Conservation (phyloP, 1,140 invertebrate species). For the Amphibalanus amphitrite region DNA sequence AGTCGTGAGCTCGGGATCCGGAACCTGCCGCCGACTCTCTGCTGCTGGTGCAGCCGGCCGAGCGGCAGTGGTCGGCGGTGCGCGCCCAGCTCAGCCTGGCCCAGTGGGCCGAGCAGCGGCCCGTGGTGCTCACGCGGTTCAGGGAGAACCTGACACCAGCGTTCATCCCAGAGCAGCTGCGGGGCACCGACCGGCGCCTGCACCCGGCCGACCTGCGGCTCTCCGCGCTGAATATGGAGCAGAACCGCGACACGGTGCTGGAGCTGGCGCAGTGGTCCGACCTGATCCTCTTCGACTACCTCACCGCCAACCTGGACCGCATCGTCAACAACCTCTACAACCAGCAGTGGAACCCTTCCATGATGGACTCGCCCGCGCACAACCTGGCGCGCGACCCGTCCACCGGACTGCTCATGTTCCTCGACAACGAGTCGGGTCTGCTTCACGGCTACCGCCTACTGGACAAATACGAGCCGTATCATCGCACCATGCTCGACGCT, state of each 20-base stretch:
- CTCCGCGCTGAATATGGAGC: slow-evolving; percentile 20
- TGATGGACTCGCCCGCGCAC: slow-evolving; percentile 73
- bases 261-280: slow-evolving; percentile 78
- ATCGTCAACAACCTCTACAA: slow-evolving; percentile 79
- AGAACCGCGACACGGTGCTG: slow-evolving; percentile 30
- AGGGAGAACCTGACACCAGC: slow-evolving; percentile 40
- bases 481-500: slow-evolving; percentile 53
- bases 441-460: slow-evolving; percentile 68
- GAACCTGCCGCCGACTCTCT: slow-evolving; percentile 59
- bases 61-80: slow-evolving; percentile 47
- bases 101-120: slow-evolving; percentile 57
- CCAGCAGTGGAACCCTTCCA: slow-evolving; percentile 70
- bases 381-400: slow-evolving; percentile 52
- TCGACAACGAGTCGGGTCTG: slow-evolving; percentile 75
- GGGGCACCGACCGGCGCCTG: slow-evolving; percentile 41
- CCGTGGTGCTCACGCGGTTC: slow-evolving; percentile 61
- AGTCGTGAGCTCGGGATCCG: slow-evolving; percentile 46
- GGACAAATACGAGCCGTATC: slow-evolving; percentile 67
- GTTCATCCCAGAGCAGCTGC: slow-evolving; percentile 42
- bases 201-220: slow-evolving; percentile 37
- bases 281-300: slow-evolving; percentile 70
- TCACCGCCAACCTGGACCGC: slow-evolving; percentile 71
- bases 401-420: slow-evolving; percentile 53
- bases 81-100: slow-evolving; percentile 46
- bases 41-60: slow-evolving; percentile 43